phyloP scores from a whole-genome alignment of 1,140 invertebrate genomes.

The Pectinophora gossypiella region DNA sequence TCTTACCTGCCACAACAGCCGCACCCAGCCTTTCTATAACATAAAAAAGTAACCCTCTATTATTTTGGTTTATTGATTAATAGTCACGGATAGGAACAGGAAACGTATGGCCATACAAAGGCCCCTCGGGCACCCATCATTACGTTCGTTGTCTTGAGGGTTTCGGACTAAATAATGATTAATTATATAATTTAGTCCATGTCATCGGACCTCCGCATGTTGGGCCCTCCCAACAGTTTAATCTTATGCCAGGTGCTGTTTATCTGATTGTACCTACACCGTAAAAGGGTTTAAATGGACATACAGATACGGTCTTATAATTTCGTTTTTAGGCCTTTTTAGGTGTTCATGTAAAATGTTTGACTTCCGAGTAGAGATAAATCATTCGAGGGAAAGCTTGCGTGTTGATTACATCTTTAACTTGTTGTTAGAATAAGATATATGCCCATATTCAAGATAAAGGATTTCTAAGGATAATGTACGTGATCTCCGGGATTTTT shows the following conservation, averaged over 20 bases:
- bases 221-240: constrained; percentile 42
- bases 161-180: constrained; percentile 58
- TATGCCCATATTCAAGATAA: too few relatives aligned
- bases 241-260: constrained; percentile 54
- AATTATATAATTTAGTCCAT: constrained; percentile 62
- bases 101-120: constrained; percentile 45
- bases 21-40: background rate
- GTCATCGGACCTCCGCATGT: constrained; percentile 52
- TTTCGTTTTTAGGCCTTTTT: constrained; percentile 12
- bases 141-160: too few relatives aligned
- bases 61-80: constrained; percentile 52
- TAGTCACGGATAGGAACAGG: constrained; percentile 38
- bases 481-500: too few relatives aligned
- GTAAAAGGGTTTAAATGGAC: constrained; percentile 29
- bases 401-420: too few relatives aligned
- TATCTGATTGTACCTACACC: constrained; percentile 58
- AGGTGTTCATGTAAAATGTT: constrained; percentile 1
- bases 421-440: too few relatives aligned
- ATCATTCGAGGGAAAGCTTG: background rate
- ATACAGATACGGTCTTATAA: constrained; percentile 18
- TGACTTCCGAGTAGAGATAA: background rate
- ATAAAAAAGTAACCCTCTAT: constrained; percentile 2
- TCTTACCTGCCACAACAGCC: background rate
- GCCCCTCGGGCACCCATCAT: too few relatives aligned
- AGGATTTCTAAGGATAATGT: too few relatives aligned